Evolutionary conservation across 2,797 vertebrate species (phyloP).

Genomic region (Parambassis ranga): DNA sequence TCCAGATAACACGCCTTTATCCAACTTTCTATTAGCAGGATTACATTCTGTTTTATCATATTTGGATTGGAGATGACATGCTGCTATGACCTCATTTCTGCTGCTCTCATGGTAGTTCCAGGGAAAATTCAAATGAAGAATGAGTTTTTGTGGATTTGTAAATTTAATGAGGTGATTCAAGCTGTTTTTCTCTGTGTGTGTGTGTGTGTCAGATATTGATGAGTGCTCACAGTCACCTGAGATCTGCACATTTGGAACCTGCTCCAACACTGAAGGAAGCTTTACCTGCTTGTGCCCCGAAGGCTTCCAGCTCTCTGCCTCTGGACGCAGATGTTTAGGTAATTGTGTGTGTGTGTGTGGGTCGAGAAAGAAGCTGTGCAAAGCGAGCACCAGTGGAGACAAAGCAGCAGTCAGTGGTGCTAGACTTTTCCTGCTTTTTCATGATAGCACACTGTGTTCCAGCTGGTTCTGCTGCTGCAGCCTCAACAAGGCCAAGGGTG

Average conservation of each 20-base stretch:
- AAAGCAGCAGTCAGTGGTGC: slow-evolving; percentile 42
- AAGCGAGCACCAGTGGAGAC: slow-evolving; percentile 41
- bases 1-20: slow-evolving; percentile 15
- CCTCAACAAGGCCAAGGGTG: slow-evolving; percentile 66
- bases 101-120: neutral
- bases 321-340: slow-evolving; percentile 93
- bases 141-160: too few species aligned
- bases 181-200: neutral
- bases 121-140: neutral
- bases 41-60: slow-evolving; percentile 27
- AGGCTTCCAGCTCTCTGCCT: slow-evolving; percentile 90
- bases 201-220: slow-evolving; percentile 87
- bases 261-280: slow-evolving; percentile 92
- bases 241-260: slow-evolving; percentile 90
- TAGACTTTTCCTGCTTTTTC: slow-evolving; percentile 39
- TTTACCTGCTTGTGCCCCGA: slow-evolving; percentile 91
- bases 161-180: neutral
- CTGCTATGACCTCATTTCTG: slow-evolving; percentile 14
- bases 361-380: slow-evolving; percentile 5
- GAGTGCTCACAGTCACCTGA: slow-evolving; percentile 91
- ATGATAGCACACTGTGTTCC: slow-evolving; percentile 63
- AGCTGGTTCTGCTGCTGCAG: slow-evolving; percentile 67
- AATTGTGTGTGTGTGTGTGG: slow-evolving; percentile 42
- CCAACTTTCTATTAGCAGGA: slow-evolving; percentile 9
- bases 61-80: slow-evolving; percentile 11